phyloP scores from a whole-genome alignment of 2,888 invertebrate species.

The Drosophila multiciliata region DNA sequence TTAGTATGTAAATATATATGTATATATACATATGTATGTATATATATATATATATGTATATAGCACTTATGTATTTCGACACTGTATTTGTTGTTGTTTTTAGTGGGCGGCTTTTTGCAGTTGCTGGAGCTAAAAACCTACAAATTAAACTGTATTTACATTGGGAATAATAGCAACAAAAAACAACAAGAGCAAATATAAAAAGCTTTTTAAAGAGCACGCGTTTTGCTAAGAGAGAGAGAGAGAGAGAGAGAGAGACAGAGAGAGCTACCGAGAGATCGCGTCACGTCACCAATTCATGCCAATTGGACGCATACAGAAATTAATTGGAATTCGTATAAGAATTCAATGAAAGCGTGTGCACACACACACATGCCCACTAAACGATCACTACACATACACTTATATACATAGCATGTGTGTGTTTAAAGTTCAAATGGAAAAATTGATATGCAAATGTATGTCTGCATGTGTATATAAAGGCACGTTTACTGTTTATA shows the following conservation, averaged over 20 bases:
- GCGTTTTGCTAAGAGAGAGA: slow-evolving; percentile 8
- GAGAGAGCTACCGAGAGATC: slow-evolving; percentile 42
- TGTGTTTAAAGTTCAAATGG: slow-evolving; percentile 78
- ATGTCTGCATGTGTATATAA: slow-evolving; percentile 51
- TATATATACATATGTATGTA: slow-evolving; percentile 4
- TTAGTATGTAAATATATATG: neutral
- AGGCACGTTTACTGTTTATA: slow-evolving; percentile 20
- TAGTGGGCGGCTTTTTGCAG: slow-evolving; percentile 59
- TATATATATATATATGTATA: slow-evolving; percentile 3
- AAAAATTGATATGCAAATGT: slow-evolving; percentile 47
- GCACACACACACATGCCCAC: slow-evolving; percentile 30
- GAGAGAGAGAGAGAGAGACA: slow-evolving; percentile 16
- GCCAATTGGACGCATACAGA: slow-evolving; percentile 77
- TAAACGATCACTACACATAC: slow-evolving; percentile 23
- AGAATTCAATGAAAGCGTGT: slow-evolving; percentile 77
- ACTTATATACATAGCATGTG: slow-evolving; percentile 12
- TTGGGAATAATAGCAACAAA: slow-evolving; percentile 51
- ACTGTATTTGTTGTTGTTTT: slow-evolving; percentile 36
- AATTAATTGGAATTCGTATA: slow-evolving; percentile 79
- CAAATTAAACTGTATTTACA: slow-evolving; percentile 57
- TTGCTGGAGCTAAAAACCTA: slow-evolving; percentile 65
- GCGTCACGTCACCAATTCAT: slow-evolving; percentile 81
- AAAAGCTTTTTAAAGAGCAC: slow-evolving; percentile 38
- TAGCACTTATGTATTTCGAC: slow-evolving; percentile 15
- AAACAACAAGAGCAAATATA: slow-evolving; percentile 49